Conservation (phyloP, 2,888 invertebrate species). For the Microctonus brassicae region DNA sequence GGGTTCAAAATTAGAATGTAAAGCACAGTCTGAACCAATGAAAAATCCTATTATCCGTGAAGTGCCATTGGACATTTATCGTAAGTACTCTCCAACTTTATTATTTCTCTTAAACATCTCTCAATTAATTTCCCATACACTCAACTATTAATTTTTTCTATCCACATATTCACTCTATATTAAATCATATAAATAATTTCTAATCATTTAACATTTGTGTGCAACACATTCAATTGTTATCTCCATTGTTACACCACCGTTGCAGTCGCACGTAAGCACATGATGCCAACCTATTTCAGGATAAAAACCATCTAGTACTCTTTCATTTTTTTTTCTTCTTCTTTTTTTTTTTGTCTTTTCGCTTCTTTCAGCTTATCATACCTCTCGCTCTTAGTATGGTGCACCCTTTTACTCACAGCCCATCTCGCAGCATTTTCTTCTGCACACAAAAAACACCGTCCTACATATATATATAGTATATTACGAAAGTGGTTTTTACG, state of each 20-base stretch:
- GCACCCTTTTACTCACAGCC: slow-evolving; percentile 1
- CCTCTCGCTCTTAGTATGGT: neutral
- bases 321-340: neutral
- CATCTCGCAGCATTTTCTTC: slow-evolving; percentile 12
- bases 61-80: slow-evolving; percentile 82
- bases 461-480: slow-evolving; percentile 16
- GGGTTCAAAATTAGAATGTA: slow-evolving; percentile 82
- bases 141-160: no score
- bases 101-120: no score
- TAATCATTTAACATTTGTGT: slow-evolving; percentile 21
- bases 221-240: slow-evolving; percentile 33
- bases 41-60: slow-evolving; percentile 79
- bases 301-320: slow-evolving; percentile 31
- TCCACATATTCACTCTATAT: neutral
- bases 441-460: slow-evolving; percentile 29
- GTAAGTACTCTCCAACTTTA: no score
- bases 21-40: slow-evolving; percentile 81
- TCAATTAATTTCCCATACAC: no score
- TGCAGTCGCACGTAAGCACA: slow-evolving; percentile 1
- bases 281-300: slow-evolving; percentile 36
- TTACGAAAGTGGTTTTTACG: slow-evolving; percentile 43
- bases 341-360: no score
- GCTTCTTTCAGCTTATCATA: slow-evolving; percentile 17
- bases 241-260: slow-evolving; percentile 25
- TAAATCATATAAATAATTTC: neutral